Evolutionary conservation across 2,888 invertebrate species (phyloP).

Genomic region (Drosophila colorata): DNA sequence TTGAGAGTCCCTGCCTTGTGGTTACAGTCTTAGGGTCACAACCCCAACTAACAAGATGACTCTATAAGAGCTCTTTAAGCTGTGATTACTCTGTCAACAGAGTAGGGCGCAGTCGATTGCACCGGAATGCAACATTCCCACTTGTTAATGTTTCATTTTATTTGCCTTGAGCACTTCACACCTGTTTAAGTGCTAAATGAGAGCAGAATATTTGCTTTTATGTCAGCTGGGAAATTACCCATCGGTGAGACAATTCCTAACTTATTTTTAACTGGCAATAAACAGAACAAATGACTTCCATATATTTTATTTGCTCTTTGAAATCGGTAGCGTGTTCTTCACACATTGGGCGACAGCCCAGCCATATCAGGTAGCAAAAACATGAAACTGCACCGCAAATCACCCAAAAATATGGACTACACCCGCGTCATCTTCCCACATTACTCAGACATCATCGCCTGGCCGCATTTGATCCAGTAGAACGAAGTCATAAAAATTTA

Average conservation of each 20-base stretch:
- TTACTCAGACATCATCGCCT: constrained; percentile 45
- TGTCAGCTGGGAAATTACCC: constrained; percentile 6
- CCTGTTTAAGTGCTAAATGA: constrained; percentile 9
- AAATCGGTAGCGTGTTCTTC: constrained; percentile 17
- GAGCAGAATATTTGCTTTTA: constrained; percentile 10
- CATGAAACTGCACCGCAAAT: constrained; percentile 28
- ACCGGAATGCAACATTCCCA: neutral
- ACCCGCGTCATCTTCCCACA: constrained; percentile 65
- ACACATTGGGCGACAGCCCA: constrained; percentile 12
- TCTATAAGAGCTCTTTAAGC: neutral
- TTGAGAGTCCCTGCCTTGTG: no score
- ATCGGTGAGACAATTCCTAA: constrained; percentile 1
- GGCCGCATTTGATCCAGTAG: constrained; percentile 46
- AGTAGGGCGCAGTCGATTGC: neutral
- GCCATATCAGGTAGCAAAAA: constrained; percentile 19
- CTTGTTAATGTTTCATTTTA: neutral
- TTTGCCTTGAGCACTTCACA: constrained; percentile 5
- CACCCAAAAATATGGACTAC: constrained; percentile 27
- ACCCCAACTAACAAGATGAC: neutral
- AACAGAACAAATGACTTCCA: neutral
- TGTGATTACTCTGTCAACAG: neutral
- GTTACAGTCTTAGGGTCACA: neutral
- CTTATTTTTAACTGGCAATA: neutral
- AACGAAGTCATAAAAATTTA: constrained; percentile 44
- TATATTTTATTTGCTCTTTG: neutral